Evolutionary conservation across 2,888 invertebrate species (phyloP).

Genomic region (Cactoblastis cactorum): DNA sequence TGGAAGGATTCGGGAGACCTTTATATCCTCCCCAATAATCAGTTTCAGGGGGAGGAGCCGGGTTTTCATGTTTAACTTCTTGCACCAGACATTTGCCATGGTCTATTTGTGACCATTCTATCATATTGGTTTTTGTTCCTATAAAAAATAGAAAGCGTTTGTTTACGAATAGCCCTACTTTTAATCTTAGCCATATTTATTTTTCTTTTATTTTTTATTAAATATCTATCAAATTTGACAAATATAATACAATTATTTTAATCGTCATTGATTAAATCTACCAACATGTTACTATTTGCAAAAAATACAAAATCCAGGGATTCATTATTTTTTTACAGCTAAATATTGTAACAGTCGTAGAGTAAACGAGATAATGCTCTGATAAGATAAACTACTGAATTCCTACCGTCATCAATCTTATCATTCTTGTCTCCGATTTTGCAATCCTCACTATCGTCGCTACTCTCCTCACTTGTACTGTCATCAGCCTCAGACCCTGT

Average conservation of each 20-base stretch:
- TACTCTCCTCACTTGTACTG: slow-evolving; percentile 50
- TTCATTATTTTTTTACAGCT: too few species aligned
- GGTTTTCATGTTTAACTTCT: slow-evolving; percentile 48
- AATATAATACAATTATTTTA: too few species aligned
- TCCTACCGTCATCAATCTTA: slow-evolving; percentile 18
- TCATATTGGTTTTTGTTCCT: slow-evolving; percentile 36
- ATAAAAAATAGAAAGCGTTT: not conserved
- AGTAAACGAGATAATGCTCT: too few species aligned
- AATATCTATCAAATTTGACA: too few species aligned
- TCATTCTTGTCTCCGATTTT: slow-evolving; percentile 29
- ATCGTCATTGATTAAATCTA: too few species aligned
- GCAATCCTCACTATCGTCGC: slow-evolving; percentile 23
- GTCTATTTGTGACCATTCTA: slow-evolving; percentile 60
- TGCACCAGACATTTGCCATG: slow-evolving; percentile 53
- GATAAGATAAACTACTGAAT: not conserved
- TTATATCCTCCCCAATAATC: slow-evolving; percentile 61
- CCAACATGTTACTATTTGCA: too few species aligned
- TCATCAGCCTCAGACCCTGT: slow-evolving; percentile 56
- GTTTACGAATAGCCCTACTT: too few species aligned
- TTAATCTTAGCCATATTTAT: too few species aligned
- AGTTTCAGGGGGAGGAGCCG: slow-evolving; percentile 27
- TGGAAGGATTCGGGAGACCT: slow-evolving; percentile 25
- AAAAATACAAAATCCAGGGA: too few species aligned
- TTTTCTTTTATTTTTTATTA: too few species aligned
- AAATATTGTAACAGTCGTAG: too few species aligned